phyloP scores from a whole-genome alignment of 2,797 vertebrate genomes.

The Micropoecilia bifurca region DNA sequence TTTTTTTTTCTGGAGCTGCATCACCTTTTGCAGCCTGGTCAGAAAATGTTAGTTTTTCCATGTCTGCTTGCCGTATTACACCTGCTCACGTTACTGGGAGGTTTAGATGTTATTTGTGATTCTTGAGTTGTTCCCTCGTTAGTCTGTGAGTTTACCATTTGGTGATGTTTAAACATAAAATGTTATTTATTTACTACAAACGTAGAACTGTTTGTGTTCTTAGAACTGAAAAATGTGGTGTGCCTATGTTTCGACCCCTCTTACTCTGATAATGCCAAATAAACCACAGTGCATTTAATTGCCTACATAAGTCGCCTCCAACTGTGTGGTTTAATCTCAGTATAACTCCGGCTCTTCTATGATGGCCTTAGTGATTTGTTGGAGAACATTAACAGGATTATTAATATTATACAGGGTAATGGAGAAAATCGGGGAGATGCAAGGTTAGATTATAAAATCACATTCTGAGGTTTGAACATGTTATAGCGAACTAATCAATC shows the following conservation, averaged over 20 bases:
- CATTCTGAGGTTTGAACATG: not conserved
- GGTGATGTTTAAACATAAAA: not conserved
- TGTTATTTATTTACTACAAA: not conserved
- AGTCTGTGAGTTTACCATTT: not conserved
- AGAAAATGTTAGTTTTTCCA: slow-evolving; percentile 52
- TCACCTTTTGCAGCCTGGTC: slow-evolving; percentile 44
- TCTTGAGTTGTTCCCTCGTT: not conserved
- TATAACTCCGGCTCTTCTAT: not conserved
- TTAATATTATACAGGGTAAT: not conserved
- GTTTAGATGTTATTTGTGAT: not conserved
- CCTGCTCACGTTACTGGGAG: slow-evolving; percentile 6
- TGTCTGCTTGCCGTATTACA: slow-evolving; percentile 10
- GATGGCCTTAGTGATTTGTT: not conserved
- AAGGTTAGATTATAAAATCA: not conserved
- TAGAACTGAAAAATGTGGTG: not conserved
- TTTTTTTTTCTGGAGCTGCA: slow-evolving; percentile 10
- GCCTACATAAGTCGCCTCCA: not conserved
- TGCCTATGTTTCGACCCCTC: not conserved
- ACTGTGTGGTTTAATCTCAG: not conserved
- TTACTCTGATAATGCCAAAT: not conserved
- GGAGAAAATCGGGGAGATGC: not conserved
- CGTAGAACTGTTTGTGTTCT: not conserved
- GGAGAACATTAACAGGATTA: not conserved
- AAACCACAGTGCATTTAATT: not conserved
- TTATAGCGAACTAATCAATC: not conserved